Percentiles rank a stretch among this genome's conserved stretches.
These are phyloP conservation scores for Oegoconia quadripuncta DNA, from an alignment of 2,888 invertebrate genomes.

Conservation along the genomic window DNA sequence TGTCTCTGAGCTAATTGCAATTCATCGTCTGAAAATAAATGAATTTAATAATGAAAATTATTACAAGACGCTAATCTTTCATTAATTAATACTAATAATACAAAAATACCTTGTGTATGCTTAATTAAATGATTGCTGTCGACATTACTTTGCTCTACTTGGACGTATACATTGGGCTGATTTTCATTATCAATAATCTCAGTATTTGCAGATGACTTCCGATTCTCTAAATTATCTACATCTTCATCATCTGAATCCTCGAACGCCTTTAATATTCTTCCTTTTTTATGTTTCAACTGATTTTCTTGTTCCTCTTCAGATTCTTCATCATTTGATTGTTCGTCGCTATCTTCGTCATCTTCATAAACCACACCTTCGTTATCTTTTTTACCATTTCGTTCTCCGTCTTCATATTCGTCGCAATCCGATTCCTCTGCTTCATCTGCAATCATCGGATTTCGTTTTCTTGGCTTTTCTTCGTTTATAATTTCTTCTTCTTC, in stretches of 20 bases:
- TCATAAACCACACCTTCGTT: constrained; percentile 14
- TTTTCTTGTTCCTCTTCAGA: constrained; percentile 46
- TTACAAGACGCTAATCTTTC: no score
- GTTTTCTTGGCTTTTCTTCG: constrained; percentile 57
- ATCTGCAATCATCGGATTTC: constrained; percentile 62
- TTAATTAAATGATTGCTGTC: no score
- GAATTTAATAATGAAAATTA: no score
- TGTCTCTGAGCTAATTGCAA: constrained; percentile 54
- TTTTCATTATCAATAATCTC: constrained; percentile 9
- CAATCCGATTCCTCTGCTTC: constrained; percentile 75
- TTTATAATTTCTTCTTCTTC: constrained; percentile 61
- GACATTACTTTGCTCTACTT: no score
- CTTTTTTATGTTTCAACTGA: constrained; percentile 43
- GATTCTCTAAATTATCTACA: constrained; percentile 5
- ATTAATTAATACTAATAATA: background rate
- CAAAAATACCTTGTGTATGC: constrained; percentile 47
- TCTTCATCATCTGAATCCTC: constrained; percentile 71
- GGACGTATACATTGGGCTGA: constrained; percentile 1
- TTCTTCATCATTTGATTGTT: constrained; percentile 35
- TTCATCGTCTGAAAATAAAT: constrained; percentile 62
- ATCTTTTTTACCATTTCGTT: constrained; percentile 5
- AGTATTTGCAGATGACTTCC: background rate
- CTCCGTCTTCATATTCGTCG: constrained; percentile 42
- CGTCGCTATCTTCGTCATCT: constrained; percentile 33
- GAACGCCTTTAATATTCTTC: constrained; percentile 69